Evolutionary conservation across 2,888 invertebrate genomes (phyloP), one percentile per base, ranked within the genome.

Genomic region (Cryptus viduatorius): DNA sequence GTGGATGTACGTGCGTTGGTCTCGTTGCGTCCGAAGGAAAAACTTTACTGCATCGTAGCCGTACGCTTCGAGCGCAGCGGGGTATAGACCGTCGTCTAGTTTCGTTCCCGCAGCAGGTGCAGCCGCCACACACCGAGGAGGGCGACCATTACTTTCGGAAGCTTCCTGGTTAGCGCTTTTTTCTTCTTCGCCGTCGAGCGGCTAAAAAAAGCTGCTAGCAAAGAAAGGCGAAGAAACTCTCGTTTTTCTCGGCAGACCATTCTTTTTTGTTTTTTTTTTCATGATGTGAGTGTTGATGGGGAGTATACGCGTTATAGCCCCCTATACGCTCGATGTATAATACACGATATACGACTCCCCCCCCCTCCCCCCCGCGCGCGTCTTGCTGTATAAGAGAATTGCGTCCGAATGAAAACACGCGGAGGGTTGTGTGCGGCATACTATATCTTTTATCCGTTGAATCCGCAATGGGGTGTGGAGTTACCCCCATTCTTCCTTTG

Each of bases 1-100:
- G 42, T 72, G 44, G 72, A 72, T 46, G 72, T 72, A 72, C 72
- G 72, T 72, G 72, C 72, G 31, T 59, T 59, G 59, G 56, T 72
- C 59, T 46, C 44, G 44, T 72, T 37, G 37, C 59, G 59, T 46
- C 46, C 44, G 56, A n/a, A 46, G 72, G 56, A n/a, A 42, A 56
- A 56, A 56, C 59, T 72, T 72, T 72, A 72, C 59, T 72, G n/a
- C 72, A 44, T 37, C 37, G 19, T 12, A 56, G 19, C 12, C 53
- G 56, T 50, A 71, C 16, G 14, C 46, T 24, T 8, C 10, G 19
- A 10, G 4, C 56, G 19, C 19, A 53, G 53, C 19, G 24, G 19
- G 16, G 8, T 56, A 19, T 14, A 37, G 37, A 10, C 53, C 19
- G 19, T 24, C 19, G 56, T 56, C 19, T 56, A 24, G 56, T 19